Conservation (phyloP, 2,888 invertebrate species). For the Myathropa florea region DNA sequence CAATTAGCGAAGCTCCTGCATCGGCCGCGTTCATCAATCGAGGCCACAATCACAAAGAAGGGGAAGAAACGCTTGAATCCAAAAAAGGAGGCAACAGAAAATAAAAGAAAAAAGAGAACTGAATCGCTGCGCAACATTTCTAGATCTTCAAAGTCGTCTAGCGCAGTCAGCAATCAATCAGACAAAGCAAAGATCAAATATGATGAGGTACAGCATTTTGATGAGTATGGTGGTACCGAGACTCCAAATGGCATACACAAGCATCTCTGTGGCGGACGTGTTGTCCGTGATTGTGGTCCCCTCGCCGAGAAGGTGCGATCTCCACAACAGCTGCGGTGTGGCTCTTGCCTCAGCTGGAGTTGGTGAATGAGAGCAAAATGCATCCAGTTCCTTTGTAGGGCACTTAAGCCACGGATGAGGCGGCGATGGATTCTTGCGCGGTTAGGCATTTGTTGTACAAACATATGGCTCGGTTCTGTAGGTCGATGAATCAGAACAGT, state of each 20-base stretch:
- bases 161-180: constrained; percentile 46
- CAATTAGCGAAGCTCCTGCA: constrained; percentile 55
- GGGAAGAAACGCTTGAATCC: neutral
- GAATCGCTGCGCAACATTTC: no score
- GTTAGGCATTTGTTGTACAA: constrained; percentile 4
- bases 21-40: constrained; percentile 2
- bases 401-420: neutral
- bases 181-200: constrained; percentile 54
- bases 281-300: neutral
- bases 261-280: neutral
- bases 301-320: neutral
- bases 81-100: neutral
- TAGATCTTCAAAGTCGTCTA: neutral
- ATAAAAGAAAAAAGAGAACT: neutral
- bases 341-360: neutral
- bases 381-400: neutral
- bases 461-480: constrained; percentile 26
- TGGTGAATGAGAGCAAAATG: neutral
- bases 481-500: constrained; percentile 54
- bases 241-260: neutral
- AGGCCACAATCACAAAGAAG: constrained; percentile 15
- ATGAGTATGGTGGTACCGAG: neutral
- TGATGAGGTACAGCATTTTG: constrained; percentile 23
- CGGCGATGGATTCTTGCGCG: constrained; percentile 14
- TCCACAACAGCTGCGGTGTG: neutral